Evolutionary conservation across 2,113 vertebrate genomes (phyloP).

Genomic region (Zosterops japonicus): DNA sequence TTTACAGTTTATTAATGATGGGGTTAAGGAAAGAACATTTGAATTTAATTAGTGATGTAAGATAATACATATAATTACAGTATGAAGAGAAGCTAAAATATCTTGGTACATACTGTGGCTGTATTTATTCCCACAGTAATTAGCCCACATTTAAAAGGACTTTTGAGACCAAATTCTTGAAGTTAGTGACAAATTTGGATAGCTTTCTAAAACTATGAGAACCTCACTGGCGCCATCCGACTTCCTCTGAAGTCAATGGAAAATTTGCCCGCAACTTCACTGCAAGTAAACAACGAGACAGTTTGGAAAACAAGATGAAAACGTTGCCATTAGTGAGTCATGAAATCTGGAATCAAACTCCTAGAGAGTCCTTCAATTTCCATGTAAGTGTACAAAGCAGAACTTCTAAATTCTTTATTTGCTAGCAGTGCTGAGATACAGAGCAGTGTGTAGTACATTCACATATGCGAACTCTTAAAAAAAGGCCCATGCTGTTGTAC

Average conservation of each 20-base stretch:
- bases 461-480: neutral
- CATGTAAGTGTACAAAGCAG: neutral
- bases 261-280: neutral
- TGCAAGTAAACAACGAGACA: slow-evolving; percentile 28
- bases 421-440: neutral
- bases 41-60: slow-evolving; percentile 13
- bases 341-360: neutral
- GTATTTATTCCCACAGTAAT: slow-evolving; percentile 11
- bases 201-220: neutral
- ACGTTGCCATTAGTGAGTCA: neutral
- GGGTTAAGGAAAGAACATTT: slow-evolving; percentile 14
- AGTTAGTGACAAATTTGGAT: neutral
- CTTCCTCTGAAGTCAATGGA: slow-evolving; percentile 47
- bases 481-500: neutral
- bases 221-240: neutral
- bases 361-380: neutral
- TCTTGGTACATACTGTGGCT: neutral
- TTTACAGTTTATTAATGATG: slow-evolving; percentile 6
- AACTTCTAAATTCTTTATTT: neutral
- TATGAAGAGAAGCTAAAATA: neutral
- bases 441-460: neutral
- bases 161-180: slow-evolving; percentile 2
- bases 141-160: neutral
- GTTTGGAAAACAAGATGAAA: slow-evolving; percentile 22
- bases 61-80: neutral